Conservation (phyloP, 2,797 vertebrate species). For the Dryobates pubescens region DNA sequence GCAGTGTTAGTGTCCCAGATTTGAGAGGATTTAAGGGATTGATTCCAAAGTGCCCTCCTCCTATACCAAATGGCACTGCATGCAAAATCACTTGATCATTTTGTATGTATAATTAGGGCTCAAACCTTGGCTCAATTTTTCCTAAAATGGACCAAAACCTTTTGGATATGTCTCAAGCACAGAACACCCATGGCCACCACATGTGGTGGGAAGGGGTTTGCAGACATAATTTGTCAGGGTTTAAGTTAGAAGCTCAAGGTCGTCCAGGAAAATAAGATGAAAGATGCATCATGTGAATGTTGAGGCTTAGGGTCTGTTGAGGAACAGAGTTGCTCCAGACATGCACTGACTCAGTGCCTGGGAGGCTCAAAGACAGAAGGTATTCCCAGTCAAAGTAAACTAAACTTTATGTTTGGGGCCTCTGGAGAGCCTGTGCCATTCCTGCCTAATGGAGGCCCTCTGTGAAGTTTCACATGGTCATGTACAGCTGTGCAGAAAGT, state of each 20-base stretch:
- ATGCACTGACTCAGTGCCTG: not conserved
- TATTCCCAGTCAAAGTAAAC: not conserved
- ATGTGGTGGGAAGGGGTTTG: not conserved
- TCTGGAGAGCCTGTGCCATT: not conserved
- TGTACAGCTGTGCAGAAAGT: not conserved
- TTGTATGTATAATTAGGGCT: not conserved
- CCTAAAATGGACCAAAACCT: not conserved
- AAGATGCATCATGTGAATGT: not conserved
- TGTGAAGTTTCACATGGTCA: not conserved
- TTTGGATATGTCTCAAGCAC: not conserved
- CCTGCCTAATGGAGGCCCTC: not conserved
- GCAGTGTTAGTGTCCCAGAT: not conserved
- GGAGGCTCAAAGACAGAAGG: not conserved
- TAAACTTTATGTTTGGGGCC: not conserved
- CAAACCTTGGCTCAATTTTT: not conserved
- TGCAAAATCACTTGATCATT: not conserved
- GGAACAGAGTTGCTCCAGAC: not conserved
- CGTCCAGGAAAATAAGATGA: not conserved
- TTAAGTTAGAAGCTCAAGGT: not conserved
- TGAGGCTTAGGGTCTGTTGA: not conserved
- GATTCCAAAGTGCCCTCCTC: not conserved
- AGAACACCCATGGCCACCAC: not conserved
- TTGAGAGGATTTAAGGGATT: not conserved
- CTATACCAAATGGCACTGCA: rapidly evolving
- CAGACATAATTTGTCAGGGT: not conserved